Base-by-base conservation (phyloP, 2,888 invertebrate genomes). In the Linhomoeus sp. region DNA sequence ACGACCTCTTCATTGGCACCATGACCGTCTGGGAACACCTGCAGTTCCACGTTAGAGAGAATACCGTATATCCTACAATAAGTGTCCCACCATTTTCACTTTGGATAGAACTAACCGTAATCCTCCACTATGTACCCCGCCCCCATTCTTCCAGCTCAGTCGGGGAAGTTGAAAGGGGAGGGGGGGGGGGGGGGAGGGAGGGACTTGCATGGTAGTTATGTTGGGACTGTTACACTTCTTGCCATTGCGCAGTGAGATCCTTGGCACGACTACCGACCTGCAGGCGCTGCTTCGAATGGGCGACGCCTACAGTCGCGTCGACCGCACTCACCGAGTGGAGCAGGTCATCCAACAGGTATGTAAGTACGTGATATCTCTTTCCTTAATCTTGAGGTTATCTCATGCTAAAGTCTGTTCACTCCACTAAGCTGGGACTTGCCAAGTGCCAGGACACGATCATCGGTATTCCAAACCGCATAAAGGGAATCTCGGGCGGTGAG, bases 401-500 rank as follows among this genome's bases (percentile, higher is more conserved):
- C 9, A 33, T 12, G 15, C 9, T 15, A 9, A 17, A 37, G 3
- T 5, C n/a, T 12, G 9, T 5, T 29, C 24, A 26, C 15, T 63
- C 84, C 33, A 73, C 76, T 47, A 75, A 81, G 58, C 72, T 85
- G 3, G 80, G 80, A 0, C 66, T 86, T 1, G 70, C 73, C 1
- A 75, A 77, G 5, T 78, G 79, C 50, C 72, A 78, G 9, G 72
- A 81, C 54, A 79, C 80, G 0, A 71, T 77, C 49, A 90, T 92
- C 48, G 88, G 87, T 1, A 74, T 75, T 1, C 71, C 75, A 15
- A 55, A 54, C 43, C 79, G 79, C 38, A 70, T 73, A 45, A 84
- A 83, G 65, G 80, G 84, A 0, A 71, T 92, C 1, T 90, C 88
- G 0, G 88, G 90, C 0, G 92, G 92, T 0, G 92, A 92, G 64